A percentile compares a stretch with the other conserved stretches of the same genome.
Conservation (phyloP, 1,140 invertebrate species). For the Amyelois transitella region DNA sequence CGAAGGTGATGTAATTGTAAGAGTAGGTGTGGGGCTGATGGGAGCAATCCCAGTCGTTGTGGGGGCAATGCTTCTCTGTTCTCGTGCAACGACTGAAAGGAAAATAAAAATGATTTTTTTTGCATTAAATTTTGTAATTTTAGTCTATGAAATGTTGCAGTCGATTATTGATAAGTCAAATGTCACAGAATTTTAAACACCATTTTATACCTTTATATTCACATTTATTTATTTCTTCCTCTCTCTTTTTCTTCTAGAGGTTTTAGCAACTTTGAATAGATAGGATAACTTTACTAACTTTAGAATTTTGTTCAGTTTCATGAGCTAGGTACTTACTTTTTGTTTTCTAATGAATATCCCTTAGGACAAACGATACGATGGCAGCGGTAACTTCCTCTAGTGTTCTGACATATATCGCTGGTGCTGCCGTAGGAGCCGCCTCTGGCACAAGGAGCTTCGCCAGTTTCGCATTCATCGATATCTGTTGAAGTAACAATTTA, state of each 20-base stretch:
- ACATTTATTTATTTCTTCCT: too few species aligned
- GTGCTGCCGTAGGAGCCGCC: constrained; percentile 70
- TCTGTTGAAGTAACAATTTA: constrained; percentile 77
- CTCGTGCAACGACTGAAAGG: constrained; percentile 87
- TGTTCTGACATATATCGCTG: constrained; percentile 94
- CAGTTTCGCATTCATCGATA: constrained; percentile 88
- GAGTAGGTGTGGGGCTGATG: constrained; percentile 87
- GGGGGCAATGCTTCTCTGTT: constrained; percentile 78
- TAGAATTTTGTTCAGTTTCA: too few species aligned
- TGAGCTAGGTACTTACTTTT: too few species aligned
- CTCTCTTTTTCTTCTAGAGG: too few species aligned
- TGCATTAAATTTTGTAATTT: too few species aligned
- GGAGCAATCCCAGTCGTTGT: constrained; percentile 81
- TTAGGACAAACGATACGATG: constrained; percentile 88
- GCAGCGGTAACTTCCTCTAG: constrained; percentile 89
- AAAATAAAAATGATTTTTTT: background rate
- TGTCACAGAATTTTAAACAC: too few species aligned
- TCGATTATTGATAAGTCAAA: too few species aligned
- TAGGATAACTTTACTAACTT: too few species aligned
- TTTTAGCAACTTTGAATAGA: too few species aligned
- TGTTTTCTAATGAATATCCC: constrained; percentile 78
- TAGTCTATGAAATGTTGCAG: too few species aligned
- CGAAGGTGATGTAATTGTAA: constrained; percentile 93
- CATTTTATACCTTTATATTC: too few species aligned
- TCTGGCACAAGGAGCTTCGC: constrained; percentile 76